These are phyloP conservation scores for Coccyzus lansbergi DNA, from an alignment of 2,797 vertebrate species.

Conservation along the genomic window DNA sequence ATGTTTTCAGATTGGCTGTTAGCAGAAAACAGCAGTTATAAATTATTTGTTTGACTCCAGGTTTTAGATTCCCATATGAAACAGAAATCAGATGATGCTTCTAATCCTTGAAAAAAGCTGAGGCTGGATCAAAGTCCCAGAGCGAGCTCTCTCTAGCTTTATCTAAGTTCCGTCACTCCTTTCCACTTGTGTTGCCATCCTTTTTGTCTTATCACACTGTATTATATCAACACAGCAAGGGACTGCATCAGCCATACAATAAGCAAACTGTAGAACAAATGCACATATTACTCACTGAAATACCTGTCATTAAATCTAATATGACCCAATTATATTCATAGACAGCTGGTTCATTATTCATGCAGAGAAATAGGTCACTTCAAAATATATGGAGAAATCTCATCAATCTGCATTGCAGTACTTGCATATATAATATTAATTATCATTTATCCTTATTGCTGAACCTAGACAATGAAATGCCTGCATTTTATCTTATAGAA, in stretches of 20 bases:
- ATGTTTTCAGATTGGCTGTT: not conserved
- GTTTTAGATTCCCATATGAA: not conserved
- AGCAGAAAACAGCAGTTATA: not conserved
- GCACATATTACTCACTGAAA: not conserved
- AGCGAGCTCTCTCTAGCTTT: not conserved
- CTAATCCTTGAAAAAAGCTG: not conserved
- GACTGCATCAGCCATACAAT: not conserved
- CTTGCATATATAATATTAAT: not conserved
- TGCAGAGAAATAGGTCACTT: constrained; percentile 43
- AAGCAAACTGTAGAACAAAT: not conserved
- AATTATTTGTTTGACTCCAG: not conserved
- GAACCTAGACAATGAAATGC: not conserved
- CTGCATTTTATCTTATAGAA: not conserved
- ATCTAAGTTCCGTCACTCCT: not conserved
- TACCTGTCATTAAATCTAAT: constrained; percentile 50
- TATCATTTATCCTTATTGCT: constrained; percentile 27
- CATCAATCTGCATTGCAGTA: not conserved
- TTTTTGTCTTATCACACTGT: not conserved
- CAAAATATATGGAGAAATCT: constrained; percentile 6
- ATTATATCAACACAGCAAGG: not conserved
- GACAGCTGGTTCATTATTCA: constrained; percentile 45
- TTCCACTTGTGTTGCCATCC: not conserved
- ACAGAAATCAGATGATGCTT: not conserved
- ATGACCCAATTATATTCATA: constrained; percentile 31
- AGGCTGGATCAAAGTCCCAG: not conserved